Percentiles rank a stretch among this genome's conserved stretches.
Evolutionary conservation across 1,140 invertebrate genomes (phyloP).

Genomic region (Ooceraea biroi): DNA sequence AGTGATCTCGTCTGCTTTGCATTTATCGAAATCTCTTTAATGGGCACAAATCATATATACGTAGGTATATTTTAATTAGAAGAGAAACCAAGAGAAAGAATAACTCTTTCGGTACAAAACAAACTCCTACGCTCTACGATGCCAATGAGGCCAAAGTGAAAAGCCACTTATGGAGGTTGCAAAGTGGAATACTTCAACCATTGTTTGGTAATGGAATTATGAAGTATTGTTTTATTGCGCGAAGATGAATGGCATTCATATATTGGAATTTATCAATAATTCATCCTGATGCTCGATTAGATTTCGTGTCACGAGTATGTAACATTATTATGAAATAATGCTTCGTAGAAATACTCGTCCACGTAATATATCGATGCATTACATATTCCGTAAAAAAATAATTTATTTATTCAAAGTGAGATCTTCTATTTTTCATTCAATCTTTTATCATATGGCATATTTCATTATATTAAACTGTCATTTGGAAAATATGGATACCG

Average conservation of each 20-base stretch:
- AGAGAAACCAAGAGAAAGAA: slow-evolving; percentile 6
- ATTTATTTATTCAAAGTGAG: slow-evolving; percentile 2
- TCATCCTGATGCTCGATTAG: slow-evolving; percentile 13
- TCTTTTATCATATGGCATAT: neutral
- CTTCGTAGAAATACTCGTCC: neutral
- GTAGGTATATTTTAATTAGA: neutral
- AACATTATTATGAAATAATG: neutral
- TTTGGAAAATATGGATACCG: neutral
- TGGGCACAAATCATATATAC: neutral
- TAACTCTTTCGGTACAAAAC: slow-evolving; percentile 67
- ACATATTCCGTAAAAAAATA: no score
- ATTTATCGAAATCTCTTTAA: neutral
- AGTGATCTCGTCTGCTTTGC: neutral
- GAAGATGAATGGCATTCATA: slow-evolving; percentile 38
- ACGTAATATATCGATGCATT: neutral
- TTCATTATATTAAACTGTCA: neutral
- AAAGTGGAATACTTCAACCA: slow-evolving; percentile 33
- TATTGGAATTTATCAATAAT: slow-evolving; percentile 18
- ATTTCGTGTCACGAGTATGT: neutral
- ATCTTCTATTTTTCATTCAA: neutral
- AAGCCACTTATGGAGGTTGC: slow-evolving; percentile 53
- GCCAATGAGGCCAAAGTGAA: slow-evolving; percentile 68
- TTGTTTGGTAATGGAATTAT: slow-evolving; percentile 39
- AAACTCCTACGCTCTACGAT: slow-evolving; percentile 41
- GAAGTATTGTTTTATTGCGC: slow-evolving; percentile 3